Base-by-base conservation (phyloP, 2,888 invertebrate species). In the Artemia sp. region DNA sequence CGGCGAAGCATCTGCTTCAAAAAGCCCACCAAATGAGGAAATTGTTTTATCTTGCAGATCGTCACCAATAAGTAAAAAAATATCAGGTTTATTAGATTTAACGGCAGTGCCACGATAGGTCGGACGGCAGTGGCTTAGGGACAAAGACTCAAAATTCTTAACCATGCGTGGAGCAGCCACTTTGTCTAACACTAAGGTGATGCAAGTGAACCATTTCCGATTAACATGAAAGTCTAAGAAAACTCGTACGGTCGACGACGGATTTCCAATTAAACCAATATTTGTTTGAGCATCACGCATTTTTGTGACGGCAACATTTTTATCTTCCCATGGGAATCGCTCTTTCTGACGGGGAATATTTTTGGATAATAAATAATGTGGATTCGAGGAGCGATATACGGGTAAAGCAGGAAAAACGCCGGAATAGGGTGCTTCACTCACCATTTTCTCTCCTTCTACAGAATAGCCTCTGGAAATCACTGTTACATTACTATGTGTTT, bases 81-180 rank as follows among this genome's bases (percentile, higher is more conserved):
- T 24, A 58, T 58, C 24, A 24, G 64, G 64, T n/a, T n/a, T 24
- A 24, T 58, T 58, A 19, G n/a, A 19, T 8, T 19, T 24, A 10
- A 58, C 24, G 8, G n/a, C 24, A 10, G 14, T 58, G 14, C n/a
- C 24, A n/a, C 64, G 64, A 24, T 58, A 58, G 11, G 64, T 19
- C 8, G 64, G 64, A 24, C 24, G 9, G 24, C 64, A 24, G n/a
- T n/a, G 24, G 64, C 64, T 58, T 9, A 19, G n/a, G 10, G 14
- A 58, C n/a, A 58, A 24, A 58, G 64, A n/a, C 14, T 19, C 64
- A 58, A 58, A 58, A 58, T 58, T 58, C 10, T 58, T 12, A 8
- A 58, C 64, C 64, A 58, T 58, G 24, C 64, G 64, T 19, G 64
- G 64, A n/a, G 64, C 64, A 10, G 64, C 64, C 12, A 58, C 14